These are phyloP conservation scores for Carposina sasakii DNA, from an alignment of 1,140 invertebrate species.

Conservation along the genomic window DNA sequence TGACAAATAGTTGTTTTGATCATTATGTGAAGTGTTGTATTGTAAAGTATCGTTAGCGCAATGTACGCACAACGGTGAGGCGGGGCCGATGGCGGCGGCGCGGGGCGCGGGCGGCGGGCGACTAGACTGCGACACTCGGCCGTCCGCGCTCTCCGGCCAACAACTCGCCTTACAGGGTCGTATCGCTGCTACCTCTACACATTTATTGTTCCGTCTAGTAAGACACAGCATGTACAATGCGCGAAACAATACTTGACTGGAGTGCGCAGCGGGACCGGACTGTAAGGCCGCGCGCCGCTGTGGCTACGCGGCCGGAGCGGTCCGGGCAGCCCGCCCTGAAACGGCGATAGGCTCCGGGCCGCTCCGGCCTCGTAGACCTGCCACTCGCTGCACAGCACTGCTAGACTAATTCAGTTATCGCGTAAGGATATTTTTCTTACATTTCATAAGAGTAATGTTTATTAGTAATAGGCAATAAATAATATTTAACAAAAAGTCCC, in stretches of 20 bases:
- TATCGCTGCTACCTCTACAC: too few species aligned
- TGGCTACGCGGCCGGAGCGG: background rate
- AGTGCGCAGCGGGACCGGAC: too few species aligned
- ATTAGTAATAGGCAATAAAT: constrained; percentile 68
- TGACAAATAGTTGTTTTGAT: constrained; percentile 70
- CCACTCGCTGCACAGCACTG: constrained; percentile 67
- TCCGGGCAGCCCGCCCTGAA: constrained; percentile 5
- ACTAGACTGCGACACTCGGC: constrained; percentile 5
- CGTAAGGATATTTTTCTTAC: constrained; percentile 70
- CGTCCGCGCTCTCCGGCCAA: too few species aligned
- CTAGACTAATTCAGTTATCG: constrained; percentile 68
- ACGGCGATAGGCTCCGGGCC: constrained; percentile 12
- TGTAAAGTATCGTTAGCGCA: constrained; percentile 55
- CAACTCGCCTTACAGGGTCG: too few species aligned
- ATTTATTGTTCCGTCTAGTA: too few species aligned
- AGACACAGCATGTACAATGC: too few species aligned
- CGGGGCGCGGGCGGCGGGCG: constrained; percentile 13
- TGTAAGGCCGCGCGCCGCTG: constrained; percentile 1
- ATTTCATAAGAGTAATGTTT: constrained; percentile 66
- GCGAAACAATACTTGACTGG: too few species aligned
- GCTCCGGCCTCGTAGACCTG: constrained; percentile 29
- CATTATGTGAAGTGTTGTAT: constrained; percentile 70
- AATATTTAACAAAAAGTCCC: constrained; percentile 70
- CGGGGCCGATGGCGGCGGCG: constrained; percentile 15
- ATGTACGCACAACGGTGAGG: constrained; percentile 63